Evolutionary conservation across 1,140 invertebrate species (phyloP).

Genomic region (Chymomyza costata): DNA sequence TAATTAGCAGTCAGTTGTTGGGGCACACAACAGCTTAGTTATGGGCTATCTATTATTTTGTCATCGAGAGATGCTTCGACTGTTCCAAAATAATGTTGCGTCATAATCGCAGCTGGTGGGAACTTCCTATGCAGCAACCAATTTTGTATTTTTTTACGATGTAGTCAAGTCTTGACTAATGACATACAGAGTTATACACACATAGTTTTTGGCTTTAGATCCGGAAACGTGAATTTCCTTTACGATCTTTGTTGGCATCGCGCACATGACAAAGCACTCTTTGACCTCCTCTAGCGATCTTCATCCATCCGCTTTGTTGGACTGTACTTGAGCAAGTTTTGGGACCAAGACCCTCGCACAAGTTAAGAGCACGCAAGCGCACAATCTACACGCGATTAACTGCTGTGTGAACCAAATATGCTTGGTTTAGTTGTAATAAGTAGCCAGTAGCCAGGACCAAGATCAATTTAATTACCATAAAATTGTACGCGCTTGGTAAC

Average conservation of each 20-base stretch:
- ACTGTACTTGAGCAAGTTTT: conserved; percentile 12
- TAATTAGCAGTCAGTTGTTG: conserved; percentile 66
- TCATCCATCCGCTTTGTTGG: no score
- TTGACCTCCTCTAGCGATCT: no score
- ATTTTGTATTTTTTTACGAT: no score
- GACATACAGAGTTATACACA: conserved; percentile 16
- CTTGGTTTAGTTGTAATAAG: conserved; percentile 11
- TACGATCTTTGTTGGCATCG: conserved; percentile 25
- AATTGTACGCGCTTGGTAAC: conserved; percentile 41
- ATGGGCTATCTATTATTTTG: conserved; percentile 8
- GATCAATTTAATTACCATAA: conserved; percentile 56
- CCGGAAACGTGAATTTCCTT: conserved; percentile 41
- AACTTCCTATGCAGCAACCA: conserved; percentile 46
- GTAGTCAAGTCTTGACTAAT: conserved; percentile 51
- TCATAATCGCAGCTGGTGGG: conserved; percentile 64
- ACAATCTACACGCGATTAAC: conserved; percentile 20
- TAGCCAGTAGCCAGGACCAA: conserved; percentile 17
- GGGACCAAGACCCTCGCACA: no score
- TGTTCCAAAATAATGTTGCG: conserved; percentile 58
- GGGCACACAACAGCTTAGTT: no score
- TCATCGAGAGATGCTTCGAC: conserved; percentile 21
- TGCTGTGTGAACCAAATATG: conserved; percentile 47
- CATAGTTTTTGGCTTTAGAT: conserved; percentile 51
- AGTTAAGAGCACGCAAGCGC: no score
- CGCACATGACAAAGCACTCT: conserved; percentile 55